phyloP scores from a whole-genome alignment of 2,888 invertebrate genomes.

The Metopia argyrocephala region DNA sequence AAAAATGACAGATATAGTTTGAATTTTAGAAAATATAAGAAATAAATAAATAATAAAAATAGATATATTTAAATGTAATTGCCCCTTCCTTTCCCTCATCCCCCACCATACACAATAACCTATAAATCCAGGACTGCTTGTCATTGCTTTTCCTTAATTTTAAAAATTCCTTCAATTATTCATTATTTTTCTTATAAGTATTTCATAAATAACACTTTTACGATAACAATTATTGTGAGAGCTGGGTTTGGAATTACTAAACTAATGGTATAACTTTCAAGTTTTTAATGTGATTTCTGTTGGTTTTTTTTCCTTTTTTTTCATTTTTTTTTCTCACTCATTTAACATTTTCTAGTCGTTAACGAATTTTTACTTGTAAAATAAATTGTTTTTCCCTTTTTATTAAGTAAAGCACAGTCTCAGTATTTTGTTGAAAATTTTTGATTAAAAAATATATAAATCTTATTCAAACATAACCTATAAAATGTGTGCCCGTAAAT shows the following conservation, averaged over 20 bases:
- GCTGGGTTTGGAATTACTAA: slow-evolving; percentile 35
- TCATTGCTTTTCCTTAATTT: neutral
- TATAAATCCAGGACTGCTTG: neutral
- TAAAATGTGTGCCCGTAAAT: too few relatives aligned
- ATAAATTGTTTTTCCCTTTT: neutral
- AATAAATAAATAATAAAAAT: slow-evolving; percentile 7
- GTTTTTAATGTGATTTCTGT: neutral
- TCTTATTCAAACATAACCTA: neutral
- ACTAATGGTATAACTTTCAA: neutral
- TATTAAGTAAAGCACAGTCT: slow-evolving; percentile 7
- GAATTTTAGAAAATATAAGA: slow-evolving; percentile 14
- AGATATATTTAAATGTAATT: slow-evolving; percentile 15
- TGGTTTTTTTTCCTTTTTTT: neutral
- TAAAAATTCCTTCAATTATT: neutral
- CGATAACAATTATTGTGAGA: slow-evolving; percentile 9
- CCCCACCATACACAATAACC: neutral
- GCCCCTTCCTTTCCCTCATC: neutral
- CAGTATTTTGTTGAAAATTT: slow-evolving; percentile 12
- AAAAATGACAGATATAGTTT: slow-evolving; percentile 49
- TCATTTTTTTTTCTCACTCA: neutral
- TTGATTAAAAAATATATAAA: neutral
- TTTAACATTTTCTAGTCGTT: slow-evolving; percentile 54
- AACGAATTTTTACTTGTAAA: slow-evolving; percentile 42
- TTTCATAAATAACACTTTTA: too few relatives aligned
- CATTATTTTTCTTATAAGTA: neutral